These are phyloP conservation scores for Mimachlamys varia DNA, from an alignment of 2,888 invertebrate species.

Conservation along the genomic window DNA sequence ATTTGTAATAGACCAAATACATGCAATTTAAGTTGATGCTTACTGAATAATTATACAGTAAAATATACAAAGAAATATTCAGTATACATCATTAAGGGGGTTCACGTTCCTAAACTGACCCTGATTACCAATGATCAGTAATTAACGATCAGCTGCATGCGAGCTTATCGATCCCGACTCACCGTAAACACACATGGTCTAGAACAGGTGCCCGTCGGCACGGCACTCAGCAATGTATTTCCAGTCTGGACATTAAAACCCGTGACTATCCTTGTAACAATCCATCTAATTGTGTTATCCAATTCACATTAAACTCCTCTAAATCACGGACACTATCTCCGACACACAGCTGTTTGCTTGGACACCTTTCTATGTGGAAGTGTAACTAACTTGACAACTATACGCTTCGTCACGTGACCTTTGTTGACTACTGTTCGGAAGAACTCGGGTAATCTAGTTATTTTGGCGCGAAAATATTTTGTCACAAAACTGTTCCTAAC, in stretches of 20 bases:
- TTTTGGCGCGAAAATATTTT: background rate
- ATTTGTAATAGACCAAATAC: too few relatives aligned
- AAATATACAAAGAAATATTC: background rate
- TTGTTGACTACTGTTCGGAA: conserved; percentile 32
- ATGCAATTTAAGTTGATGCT: too few relatives aligned
- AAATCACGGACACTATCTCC: background rate
- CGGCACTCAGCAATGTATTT: background rate
- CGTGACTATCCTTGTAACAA: background rate
- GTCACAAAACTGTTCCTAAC: background rate
- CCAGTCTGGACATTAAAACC: background rate
- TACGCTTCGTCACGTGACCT: conserved; percentile 6
- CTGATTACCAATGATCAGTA: too few relatives aligned
- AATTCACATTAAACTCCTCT: background rate
- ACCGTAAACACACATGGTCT: conserved; percentile 13
- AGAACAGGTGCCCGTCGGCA: conserved; percentile 13
- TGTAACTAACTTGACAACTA: conserved; percentile 14
- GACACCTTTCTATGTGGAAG: background rate
- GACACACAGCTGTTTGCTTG: background rate
- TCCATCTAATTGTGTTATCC: background rate
- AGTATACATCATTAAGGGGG: background rate
- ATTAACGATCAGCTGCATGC: too few relatives aligned
- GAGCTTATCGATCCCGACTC: background rate
- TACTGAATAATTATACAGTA: too few relatives aligned
- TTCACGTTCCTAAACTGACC: background rate
- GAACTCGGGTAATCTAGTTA: background rate